These are phyloP conservation scores for Candoia aspera DNA, from an alignment of 2,113 vertebrate species.

Conservation along the genomic window DNA sequence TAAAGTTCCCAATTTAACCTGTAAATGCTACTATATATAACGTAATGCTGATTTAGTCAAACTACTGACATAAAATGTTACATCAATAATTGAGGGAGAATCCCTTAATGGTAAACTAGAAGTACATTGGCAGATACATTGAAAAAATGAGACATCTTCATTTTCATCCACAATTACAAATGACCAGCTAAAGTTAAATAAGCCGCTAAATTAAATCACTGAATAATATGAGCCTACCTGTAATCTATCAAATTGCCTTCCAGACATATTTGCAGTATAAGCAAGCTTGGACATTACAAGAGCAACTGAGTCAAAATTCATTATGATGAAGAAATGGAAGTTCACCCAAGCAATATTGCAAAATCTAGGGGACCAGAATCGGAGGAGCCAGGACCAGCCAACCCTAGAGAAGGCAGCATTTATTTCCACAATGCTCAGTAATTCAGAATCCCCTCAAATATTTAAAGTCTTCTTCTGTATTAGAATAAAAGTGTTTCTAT, in stretches of 20 bases:
- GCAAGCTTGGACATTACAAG: background rate
- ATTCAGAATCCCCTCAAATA: background rate
- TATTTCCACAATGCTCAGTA: background rate
- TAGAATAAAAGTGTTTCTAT: background rate
- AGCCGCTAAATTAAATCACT: background rate
- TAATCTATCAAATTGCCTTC: background rate
- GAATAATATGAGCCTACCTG: background rate
- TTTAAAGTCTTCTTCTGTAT: background rate
- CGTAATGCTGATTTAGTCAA: background rate
- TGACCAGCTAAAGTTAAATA: background rate
- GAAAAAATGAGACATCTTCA: background rate
- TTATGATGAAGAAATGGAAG: background rate
- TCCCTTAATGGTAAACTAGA: background rate
- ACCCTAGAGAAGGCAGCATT: background rate
- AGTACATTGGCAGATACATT: background rate
- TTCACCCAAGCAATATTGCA: background rate
- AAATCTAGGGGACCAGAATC: background rate
- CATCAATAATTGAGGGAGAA: background rate
- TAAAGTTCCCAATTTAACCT: background rate
- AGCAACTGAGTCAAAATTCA: background rate
- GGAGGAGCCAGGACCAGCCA: background rate
- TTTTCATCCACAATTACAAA: background rate
- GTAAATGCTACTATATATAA: background rate
- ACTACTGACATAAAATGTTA: background rate
- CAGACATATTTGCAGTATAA: background rate